Conservation (phyloP, 23 tunicate species). For the Halocynthia aurantium region DNA sequence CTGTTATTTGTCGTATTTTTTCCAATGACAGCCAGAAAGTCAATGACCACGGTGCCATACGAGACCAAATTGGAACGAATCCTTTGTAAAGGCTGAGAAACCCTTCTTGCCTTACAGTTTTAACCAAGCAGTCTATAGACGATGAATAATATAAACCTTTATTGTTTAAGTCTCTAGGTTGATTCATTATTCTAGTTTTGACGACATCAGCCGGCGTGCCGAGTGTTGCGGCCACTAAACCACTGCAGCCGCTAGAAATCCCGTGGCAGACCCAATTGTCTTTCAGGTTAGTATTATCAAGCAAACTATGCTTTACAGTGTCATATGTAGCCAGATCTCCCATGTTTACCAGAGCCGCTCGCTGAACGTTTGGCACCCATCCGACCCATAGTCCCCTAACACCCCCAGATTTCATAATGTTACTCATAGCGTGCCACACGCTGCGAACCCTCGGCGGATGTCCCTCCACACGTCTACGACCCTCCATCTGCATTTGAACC, state of each 20-base stretch:
- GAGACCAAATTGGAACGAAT: conserved; percentile 84
- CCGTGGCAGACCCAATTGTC: conserved; percentile 66
- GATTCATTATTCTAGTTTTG: conserved; percentile 98
- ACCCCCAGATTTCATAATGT: conserved; percentile 50
- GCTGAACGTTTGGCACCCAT: conserved; percentile 85
- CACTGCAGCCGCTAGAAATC: conserved; percentile 63
- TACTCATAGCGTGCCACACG: conserved; percentile 39
- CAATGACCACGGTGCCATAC: conserved; percentile 97
- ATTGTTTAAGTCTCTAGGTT: conserved; percentile 64
- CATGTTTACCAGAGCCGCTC: conserved; percentile 97
- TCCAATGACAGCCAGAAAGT: conserved; percentile 89
- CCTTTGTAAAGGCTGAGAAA: conserved; percentile 91
- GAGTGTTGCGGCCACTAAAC: conserved; percentile 77
- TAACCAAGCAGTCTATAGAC: conserved; percentile 68
- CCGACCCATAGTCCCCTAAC: conserved; percentile 78
- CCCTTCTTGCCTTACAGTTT: conserved; percentile 81
- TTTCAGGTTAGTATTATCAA: conserved; percentile 26
- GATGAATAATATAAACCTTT: conserved; percentile 70
- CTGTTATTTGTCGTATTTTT: conserved; percentile 53
- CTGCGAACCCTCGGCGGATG: conserved; percentile 54
- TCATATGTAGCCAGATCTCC: conserved; percentile 96
- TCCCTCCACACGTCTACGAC: conserved; percentile 65
- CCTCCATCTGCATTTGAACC: conserved; percentile 97
- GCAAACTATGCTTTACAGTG: conserved; percentile 45
- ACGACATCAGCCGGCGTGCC: conserved; percentile 98